Percentiles rank a stretch among this genome's conserved stretches.
phyloP scores from a whole-genome alignment of 53 echinoderm and acorn worm genomes.

The Antedon mediterranea region DNA sequence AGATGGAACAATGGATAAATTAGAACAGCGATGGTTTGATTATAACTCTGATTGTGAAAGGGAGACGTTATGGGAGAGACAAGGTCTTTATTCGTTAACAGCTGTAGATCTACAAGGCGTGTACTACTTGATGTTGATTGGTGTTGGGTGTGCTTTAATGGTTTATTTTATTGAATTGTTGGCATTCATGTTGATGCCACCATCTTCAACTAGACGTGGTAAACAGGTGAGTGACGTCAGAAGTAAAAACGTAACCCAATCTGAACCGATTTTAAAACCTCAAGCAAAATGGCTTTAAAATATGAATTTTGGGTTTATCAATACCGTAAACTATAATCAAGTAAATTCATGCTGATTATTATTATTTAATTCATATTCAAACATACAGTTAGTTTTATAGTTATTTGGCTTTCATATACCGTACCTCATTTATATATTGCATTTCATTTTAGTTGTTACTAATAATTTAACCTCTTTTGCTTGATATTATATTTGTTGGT shows the following conservation, averaged over 20 bases:
- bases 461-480: too few species aligned
- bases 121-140: conserved; percentile 68
- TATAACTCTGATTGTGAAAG: conserved; percentile 51
- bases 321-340: too few species aligned
- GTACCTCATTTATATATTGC: too few species aligned
- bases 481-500: too few species aligned
- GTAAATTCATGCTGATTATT: too few species aligned
- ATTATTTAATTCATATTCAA: too few species aligned
- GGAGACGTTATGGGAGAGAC: conserved; percentile 78
- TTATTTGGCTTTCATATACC: too few species aligned
- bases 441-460: too few species aligned
- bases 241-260: not conserved
- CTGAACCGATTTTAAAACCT: not conserved
- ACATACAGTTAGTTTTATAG: too few species aligned
- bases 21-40: conserved; percentile 85
- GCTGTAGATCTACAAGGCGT: conserved; percentile 74
- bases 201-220: not conserved
- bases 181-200: not conserved
- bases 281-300: not conserved
- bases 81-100: conserved; percentile 76
- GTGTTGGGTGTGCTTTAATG: conserved; percentile 36
- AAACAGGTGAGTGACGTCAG: not conserved
- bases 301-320: too few species aligned
- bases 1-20: conserved; percentile 68
- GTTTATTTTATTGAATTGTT: conserved; percentile 58